phyloP scores from a whole-genome alignment of 2,888 invertebrate species.

The Nomada ferruginata region DNA sequence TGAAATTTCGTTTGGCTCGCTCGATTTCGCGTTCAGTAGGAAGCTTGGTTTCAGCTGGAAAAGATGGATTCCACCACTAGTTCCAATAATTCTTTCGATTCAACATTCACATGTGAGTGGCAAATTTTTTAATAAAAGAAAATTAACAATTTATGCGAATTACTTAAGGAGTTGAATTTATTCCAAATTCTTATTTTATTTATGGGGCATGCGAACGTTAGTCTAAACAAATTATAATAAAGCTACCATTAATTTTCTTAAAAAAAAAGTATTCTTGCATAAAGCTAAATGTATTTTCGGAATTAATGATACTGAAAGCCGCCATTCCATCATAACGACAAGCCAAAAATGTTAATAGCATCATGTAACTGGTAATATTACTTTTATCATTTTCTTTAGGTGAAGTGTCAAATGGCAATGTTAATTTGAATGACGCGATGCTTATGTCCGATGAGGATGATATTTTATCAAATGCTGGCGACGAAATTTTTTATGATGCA shows the following conservation, averaged over 20 bases:
- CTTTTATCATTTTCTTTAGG: not conserved
- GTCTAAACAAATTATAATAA: not conserved
- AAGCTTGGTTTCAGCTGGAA: not conserved
- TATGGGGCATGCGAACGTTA: not conserved
- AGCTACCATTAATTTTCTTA: not conserved
- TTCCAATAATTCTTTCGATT: not conserved
- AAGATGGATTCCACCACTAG: not conserved
- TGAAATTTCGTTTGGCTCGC: not conserved
- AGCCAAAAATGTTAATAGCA: no score
- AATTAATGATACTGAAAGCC: not conserved
- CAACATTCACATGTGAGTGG: not conserved
- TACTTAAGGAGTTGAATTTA: not conserved
- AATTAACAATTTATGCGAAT: not conserved
- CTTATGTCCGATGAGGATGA: no score
- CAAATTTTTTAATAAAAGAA: not conserved
- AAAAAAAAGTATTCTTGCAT: not conserved
- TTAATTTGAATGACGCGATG: no score
- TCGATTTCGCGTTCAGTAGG: not conserved
- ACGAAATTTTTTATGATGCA: no score
- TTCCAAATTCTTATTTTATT: constrained; percentile 4
- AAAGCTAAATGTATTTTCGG: not conserved
- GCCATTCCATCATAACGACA: no score
- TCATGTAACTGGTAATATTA: no score
- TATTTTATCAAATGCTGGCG: no score
- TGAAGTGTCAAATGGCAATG: not conserved